These are phyloP conservation scores for Lasioglossum oenotherae DNA, from an alignment of 2,888 invertebrate genomes.

Conservation along the genomic window DNA sequence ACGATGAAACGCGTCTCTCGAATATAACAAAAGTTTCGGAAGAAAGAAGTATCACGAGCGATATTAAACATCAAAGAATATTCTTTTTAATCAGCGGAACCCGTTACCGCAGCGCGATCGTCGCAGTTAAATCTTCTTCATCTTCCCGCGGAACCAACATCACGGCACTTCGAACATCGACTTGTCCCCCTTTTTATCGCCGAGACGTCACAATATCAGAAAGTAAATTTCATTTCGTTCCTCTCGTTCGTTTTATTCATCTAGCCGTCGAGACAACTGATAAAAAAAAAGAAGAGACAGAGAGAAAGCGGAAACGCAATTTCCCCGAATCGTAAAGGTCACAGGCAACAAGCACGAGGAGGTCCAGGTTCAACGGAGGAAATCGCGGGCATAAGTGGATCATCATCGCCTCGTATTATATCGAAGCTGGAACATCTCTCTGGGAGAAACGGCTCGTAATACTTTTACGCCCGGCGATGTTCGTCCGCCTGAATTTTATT, in stretches of 20 bases:
- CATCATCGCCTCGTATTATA: constrained; percentile 4
- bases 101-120: too few species aligned
- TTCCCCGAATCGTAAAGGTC: constrained; percentile 4
- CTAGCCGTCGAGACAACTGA: neutral
- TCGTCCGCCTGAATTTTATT: constrained; percentile 7
- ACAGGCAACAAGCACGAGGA: neutral
- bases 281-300: neutral
- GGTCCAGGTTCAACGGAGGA: neutral
- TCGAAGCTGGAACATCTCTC: constrained; percentile 1
- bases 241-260: neutral
- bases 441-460: neutral
- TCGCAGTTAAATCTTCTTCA: neutral
- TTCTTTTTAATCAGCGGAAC: constrained; percentile 8
- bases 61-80: neutral
- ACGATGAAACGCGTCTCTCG: neutral
- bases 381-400: constrained; percentile 11
- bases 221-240: neutral
- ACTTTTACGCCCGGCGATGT: neutral
- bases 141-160: neutral
- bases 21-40: neutral
- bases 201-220: neutral
- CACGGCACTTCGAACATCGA: neutral
- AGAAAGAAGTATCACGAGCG: neutral
- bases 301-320: neutral
- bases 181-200: neutral